These are phyloP conservation scores for Leucophenga montana DNA, from an alignment of 2,888 invertebrate species.

Conservation along the genomic window DNA sequence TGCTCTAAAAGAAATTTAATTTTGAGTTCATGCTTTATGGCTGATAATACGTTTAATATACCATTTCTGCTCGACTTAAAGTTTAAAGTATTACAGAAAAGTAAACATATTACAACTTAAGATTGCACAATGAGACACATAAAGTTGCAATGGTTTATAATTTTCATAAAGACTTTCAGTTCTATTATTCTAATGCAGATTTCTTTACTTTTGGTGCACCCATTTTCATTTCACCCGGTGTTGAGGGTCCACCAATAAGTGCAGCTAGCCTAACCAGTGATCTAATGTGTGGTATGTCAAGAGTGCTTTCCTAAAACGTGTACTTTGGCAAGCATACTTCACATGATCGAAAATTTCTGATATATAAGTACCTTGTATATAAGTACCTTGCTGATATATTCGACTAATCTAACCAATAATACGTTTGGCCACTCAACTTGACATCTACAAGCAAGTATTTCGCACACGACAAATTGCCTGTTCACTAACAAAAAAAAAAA, in stretches of 20 bases:
- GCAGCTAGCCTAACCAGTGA: not conserved
- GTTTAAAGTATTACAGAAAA: too few relatives aligned
- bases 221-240: constrained; percentile 77
- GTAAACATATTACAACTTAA: too few relatives aligned
- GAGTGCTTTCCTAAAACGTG: constrained; percentile 75
- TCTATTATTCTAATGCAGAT: constrained; percentile 74
- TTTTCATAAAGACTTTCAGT: constrained; percentile 41
- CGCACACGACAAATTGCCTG: too few relatives aligned
- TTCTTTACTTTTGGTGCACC: constrained; percentile 73
- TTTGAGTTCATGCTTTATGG: too few relatives aligned
- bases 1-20: too few relatives aligned
- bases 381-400: too few relatives aligned
- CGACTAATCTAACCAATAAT: too few relatives aligned
- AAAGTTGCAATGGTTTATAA: constrained; percentile 63
- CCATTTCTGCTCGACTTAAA: not conserved
- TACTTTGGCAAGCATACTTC: constrained; percentile 39
- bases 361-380: too few relatives aligned
- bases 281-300: constrained; percentile 76
- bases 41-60: not conserved
- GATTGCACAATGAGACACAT: not conserved
- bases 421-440: too few relatives aligned
- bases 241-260: constrained; percentile 72
- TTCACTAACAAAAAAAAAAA: too few relatives aligned
- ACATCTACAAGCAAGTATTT: too few relatives aligned
- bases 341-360: too few relatives aligned